These are phyloP conservation scores for Hipposideros armiger DNA, from an alignment of 2,113 vertebrate genomes.

Conservation along the genomic window DNA sequence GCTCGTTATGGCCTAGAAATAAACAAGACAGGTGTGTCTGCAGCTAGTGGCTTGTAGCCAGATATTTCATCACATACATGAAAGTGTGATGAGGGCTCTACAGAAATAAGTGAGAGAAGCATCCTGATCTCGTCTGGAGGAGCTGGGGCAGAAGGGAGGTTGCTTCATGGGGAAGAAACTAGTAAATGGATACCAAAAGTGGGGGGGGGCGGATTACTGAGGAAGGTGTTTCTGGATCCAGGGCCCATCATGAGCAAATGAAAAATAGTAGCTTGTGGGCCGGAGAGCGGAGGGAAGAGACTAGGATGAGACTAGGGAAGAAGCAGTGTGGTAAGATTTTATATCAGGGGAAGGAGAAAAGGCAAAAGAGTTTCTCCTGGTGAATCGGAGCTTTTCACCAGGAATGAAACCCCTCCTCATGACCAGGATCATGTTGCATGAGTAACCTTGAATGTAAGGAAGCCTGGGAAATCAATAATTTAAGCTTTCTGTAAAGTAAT, in stretches of 20 bases:
- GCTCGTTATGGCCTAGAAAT: neutral
- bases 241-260: neutral
- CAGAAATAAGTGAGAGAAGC: neutral
- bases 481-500: neutral
- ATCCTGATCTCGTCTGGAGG: neutral
- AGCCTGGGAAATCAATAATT: neutral
- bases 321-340: neutral
- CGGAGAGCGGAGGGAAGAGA: neutral
- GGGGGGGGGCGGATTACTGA: neutral
- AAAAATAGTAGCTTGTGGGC: neutral
- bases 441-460: neutral
- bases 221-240: fast-evolving
- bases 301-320: neutral
- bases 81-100: neutral
- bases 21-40: constrained; percentile 1
- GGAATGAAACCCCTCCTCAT: neutral
- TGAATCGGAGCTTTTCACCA: neutral
- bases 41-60: neutral
- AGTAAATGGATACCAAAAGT: fast-evolving
- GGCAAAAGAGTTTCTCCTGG: neutral
- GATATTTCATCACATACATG: neutral
- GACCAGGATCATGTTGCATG: neutral
- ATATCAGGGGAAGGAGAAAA: neutral
- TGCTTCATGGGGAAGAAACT: neutral
- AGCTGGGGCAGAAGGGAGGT: neutral